Conservation (phyloP, 2,113 vertebrate species). For the Alethe diademata region DNA sequence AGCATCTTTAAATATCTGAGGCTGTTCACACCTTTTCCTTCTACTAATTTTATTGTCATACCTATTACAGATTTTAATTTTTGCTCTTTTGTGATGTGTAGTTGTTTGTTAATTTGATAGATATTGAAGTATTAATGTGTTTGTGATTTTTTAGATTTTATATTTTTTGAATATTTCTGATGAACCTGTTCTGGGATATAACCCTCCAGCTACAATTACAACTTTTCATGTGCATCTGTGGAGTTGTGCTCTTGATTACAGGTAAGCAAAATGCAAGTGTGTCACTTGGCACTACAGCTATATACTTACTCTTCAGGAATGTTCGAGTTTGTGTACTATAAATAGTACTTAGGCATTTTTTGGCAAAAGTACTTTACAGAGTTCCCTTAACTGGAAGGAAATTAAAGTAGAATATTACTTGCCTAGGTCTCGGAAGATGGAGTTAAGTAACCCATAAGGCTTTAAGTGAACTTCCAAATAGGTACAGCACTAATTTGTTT, state of each 20-base stretch:
- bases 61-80: not conserved
- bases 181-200: slow-evolving; percentile 96
- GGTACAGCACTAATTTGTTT: not conserved
- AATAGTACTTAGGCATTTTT: not conserved
- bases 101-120: slow-evolving; percentile 21
- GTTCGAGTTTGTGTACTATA: not conserved
- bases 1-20: not conserved
- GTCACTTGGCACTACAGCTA: not conserved
- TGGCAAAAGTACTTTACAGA: not conserved
- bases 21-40: not conserved
- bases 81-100: not conserved
- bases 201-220: slow-evolving; percentile 88
- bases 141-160: slow-evolving; percentile 82
- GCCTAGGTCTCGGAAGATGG: not conserved
- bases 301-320: not conserved
- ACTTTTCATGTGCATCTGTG: slow-evolving; percentile 95
- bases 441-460: not conserved
- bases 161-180: slow-evolving; percentile 95
- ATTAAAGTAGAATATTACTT: not conserved
- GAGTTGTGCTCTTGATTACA: slow-evolving; percentile 96
- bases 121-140: slow-evolving; percentile 3
- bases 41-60: not conserved
- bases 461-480: not conserved
- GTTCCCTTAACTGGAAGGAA: not conserved
- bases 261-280: slow-evolving; percentile 70